Base-by-base conservation (phyloP, 2,888 invertebrate genomes). In the Geophilus truncorum region DNA sequence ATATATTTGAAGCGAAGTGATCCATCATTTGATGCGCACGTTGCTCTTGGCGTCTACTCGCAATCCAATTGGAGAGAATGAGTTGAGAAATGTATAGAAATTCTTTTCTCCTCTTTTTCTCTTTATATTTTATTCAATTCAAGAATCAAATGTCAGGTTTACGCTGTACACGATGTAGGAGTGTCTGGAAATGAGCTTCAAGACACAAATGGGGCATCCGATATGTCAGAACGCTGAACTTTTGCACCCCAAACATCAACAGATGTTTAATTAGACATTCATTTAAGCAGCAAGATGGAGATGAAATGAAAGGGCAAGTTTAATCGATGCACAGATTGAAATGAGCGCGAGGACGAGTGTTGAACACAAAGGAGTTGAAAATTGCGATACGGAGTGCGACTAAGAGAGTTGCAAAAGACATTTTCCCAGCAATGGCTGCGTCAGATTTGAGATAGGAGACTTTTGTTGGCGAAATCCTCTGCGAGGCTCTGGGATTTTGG, bases 201-300 rank as follows among this genome's bases (percentile, higher is more conserved):
- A 62, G 57, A 62, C 57, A 62, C 18, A 10, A 23, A 62, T 62
- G 21, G n/a, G n/a, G 21, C 10, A 15, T 57, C 9, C 23, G 18
- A 62, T 62, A 1, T 62, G 57, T 62, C n/a, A 62, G 18, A 23
- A 23, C 18, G 57, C 18, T 62, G 57, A 62, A 62, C 57, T 23
- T 23, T 18, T 18, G 57, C 57, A n/a, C 57, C 18, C 5, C n/a
- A 62, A 21, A 21, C 57, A 62, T 62, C 57, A 62, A 62, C 57
- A 62, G 57, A 62, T 62, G 57, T 62, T 62, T 62, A 62, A 62
- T 62, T 62, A 62, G 57, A 62, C n/a, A 62, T 62, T 62, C 57
- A 62, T 62, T 62, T 12, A 62, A 62, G 57, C 21, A 62, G 6
- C 57, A 62, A 18, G 57, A 62, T 62, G 57, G 21, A 62, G 57